Base-by-base conservation (phyloP, 2,113 vertebrate genomes). In the Balaeniceps rex region DNA sequence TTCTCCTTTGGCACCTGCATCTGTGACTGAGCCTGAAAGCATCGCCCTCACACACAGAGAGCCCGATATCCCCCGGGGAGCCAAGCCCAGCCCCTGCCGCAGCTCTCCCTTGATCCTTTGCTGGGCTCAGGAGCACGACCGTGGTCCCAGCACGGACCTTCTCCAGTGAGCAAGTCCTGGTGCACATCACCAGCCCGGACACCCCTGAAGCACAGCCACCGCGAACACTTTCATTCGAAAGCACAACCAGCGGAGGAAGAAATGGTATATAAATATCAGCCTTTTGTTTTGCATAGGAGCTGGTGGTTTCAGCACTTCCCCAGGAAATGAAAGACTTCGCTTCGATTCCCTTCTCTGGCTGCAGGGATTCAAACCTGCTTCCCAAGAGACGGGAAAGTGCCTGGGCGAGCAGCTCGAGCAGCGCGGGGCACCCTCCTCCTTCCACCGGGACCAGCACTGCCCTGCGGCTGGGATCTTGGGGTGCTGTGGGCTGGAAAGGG, bases 61-160 rank as follows among this genome's bases (percentile, higher is more conserved):
- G 11, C 44, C 54, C 1, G 1, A 12, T 25, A 19, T 15, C 40
- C 58, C 24, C 3, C 0, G 4, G 4, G 38, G 34, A n/a, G 17
- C 47, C 0, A 1, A 40, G 72, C 40, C 47, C 21, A 14, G 38
- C 63, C 33, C 16, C 25, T 64, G 29, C 25, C 1, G 0, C 33
- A 33, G 36, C 18, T 58, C 61, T 15, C 21, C 31, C 22, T 31
- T 25, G 21, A 28, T 64, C 34, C 40, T n/a, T 25, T 11, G 7
- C 52, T 12, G 23, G 57, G 26, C 17, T 33, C 51, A 64, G 57
- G 25, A 42, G 15, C 26, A 6, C 0, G 3, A 25, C 18, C 0
- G 3, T 5, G 24, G 49, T 33, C 42, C 71, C 65, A 54, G 21
- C 34, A 26, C 0, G 11, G 47, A 61, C 46, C 29, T 54, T 38